phyloP scores from a whole-genome alignment of 2,888 invertebrate genomes.

The Netelia melanura region DNA sequence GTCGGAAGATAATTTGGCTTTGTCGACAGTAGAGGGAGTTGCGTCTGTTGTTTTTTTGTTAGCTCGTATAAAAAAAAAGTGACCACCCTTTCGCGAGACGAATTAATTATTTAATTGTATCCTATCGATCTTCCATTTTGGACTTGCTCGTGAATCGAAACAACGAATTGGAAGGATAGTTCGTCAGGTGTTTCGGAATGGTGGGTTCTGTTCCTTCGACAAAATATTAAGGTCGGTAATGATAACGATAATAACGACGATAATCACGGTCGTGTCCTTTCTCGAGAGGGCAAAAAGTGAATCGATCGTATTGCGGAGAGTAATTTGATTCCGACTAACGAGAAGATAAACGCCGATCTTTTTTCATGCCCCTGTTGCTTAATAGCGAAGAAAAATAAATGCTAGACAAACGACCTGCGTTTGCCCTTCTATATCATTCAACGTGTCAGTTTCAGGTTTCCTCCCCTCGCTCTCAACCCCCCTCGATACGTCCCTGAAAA shows the following conservation, averaged over 20 bases:
- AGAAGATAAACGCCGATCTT: no score
- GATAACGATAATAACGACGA: no score
- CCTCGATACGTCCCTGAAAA: slow-evolving; percentile 53
- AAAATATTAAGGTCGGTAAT: no score
- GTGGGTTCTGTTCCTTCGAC: neutral
- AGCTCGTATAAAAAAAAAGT: neutral
- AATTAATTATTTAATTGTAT: slow-evolving; percentile 1
- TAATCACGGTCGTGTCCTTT: neutral
- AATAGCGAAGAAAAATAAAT: neutral
- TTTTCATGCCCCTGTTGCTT: neutral
- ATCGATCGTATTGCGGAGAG: neutral
- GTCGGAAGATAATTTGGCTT: neutral
- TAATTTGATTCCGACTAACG: no score
- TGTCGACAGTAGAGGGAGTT: neutral
- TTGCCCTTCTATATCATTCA: slow-evolving; percentile 9
- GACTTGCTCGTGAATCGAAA: neutral
- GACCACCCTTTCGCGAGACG: neutral
- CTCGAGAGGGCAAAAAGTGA: neutral
- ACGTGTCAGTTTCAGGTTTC: slow-evolving; percentile 4
- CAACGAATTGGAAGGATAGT: neutral
- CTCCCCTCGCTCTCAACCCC: slow-evolving; percentile 5
- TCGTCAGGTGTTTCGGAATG: neutral
- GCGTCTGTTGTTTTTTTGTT: neutral
- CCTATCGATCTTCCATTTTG: slow-evolving; percentile 23
- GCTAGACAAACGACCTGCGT: neutral